Percentiles rank a stretch among this genome's conserved stretches.
Evolutionary conservation across 2,888 invertebrate genomes (phyloP).

Genomic region (Anorthoa munda): DNA sequence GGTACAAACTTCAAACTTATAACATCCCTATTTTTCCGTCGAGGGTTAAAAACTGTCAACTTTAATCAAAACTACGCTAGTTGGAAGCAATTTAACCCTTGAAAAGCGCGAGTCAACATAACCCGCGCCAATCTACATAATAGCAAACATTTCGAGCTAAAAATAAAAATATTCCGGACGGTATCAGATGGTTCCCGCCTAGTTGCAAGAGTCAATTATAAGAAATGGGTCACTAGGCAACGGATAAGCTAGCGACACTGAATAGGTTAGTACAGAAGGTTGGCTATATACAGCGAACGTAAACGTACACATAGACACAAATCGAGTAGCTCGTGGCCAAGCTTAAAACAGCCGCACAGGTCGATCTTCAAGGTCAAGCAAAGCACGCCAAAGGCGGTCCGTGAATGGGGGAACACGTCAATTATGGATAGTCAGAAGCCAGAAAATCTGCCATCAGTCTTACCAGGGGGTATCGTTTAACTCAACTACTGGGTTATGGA

Average conservation of each 20-base stretch:
- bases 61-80: neutral
- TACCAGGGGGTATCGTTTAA: too few species aligned
- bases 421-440: too few species aligned
- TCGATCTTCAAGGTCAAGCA: too few species aligned
- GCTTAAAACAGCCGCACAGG: neutral
- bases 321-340: neutral
- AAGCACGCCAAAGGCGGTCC: too few species aligned
- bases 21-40: too few species aligned
- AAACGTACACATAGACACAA: neutral
- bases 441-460: too few species aligned
- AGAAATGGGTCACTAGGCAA: slow-evolving; percentile 59
- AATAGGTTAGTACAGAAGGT: slow-evolving; percentile 10
- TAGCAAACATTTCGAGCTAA: slow-evolving; percentile 21
- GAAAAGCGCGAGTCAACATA: slow-evolving; percentile 13
- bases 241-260: slow-evolving; percentile 37
- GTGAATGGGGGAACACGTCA: too few species aligned
- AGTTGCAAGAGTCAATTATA: slow-evolving; percentile 59
- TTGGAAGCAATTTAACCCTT: neutral
- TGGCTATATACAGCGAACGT: fast-evolving
- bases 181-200: slow-evolving; percentile 44
- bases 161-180: slow-evolving; percentile 30
- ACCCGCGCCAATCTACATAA: slow-evolving; percentile 9
- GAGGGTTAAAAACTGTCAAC: neutral
- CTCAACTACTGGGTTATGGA: too few species aligned
- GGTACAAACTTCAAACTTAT: too few species aligned